Base-by-base conservation (phyloP, 2,113 vertebrate genomes). In the Salvelinus alpinus region DNA sequence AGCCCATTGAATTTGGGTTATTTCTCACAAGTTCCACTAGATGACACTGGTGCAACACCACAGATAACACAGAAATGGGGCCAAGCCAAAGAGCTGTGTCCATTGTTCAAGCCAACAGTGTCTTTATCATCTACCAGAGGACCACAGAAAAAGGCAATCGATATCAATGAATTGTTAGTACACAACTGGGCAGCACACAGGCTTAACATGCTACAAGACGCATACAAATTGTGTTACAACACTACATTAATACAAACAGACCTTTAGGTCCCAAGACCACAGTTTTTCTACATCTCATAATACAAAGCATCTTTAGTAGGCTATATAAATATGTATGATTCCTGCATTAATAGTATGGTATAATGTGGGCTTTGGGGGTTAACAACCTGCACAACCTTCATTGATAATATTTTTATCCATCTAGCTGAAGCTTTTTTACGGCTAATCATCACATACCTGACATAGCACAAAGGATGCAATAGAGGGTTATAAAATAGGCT, bases 11-110 rank as follows among this genome's bases (percentile, higher is more conserved):
- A 85, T 75, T 76, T 71, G 48, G 4, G 68, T 51, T 31, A 27
- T 59, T 34, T 60, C 64, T 2, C 31, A 20, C 0, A 27, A n/a
- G 0, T n/a, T 73, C 72, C 93, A 87, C 88, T 89, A 91, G 93
- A 86, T 91, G 93, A 91, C 93, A 93, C 22, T 93, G 77, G 84
- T 83, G 89, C 75, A 87, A 75, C 89, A 82, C 75, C 48, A 29
- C 74, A 67, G 60, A 73, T 25, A 38, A 11, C 1, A 22, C 13
- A 3, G n/a, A 11, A 16, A 22, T 71, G 18, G 12, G 44, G 34
- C 22, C n/a, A 1, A 54, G 20, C 51, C 31, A 72, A 48, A 73
- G n/a, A 68, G 48, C 75, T 64, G 20, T 62, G 70, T 31, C 80
- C 70, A 80, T 88, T 88, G 83, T 88, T 82, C 51, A 72, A 75